Base-by-base conservation (phyloP, 2,797 vertebrate species). In the Spinus pinus region DNA sequence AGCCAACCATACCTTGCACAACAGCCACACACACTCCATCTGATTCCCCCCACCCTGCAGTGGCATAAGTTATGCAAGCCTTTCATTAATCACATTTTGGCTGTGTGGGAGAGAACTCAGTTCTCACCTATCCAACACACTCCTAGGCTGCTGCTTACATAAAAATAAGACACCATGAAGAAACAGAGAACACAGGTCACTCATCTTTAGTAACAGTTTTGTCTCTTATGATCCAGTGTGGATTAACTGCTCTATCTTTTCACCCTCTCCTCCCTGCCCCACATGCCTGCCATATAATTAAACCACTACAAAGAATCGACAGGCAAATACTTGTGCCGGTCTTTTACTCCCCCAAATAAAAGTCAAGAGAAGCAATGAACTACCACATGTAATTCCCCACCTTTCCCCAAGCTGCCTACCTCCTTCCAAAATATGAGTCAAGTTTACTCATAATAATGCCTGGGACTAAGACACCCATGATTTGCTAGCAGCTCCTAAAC, bases 51-150 rank as follows among this genome's bases (percentile, higher is more conserved):
- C 3, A 1, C 31, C 12, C 12, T 42, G 41, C 67, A 77, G 78
- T 28, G 77, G 64, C 25, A 3, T 10, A 50, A 66, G 67, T 96
- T 97, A 73, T n/a, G 90, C 94, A 97, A 96, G 74, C 12, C 53
- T 77, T 95, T 50, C 60, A 91, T 94, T 86, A 82, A 95, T 91
- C 86, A 88, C 37, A 60, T 82, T 95, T 93, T 70, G 72, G 78
- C 71, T 84, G 93, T 6, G 70, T 93, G 88, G 93, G 89, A 97
- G 88, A 94, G 86, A 94, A 73, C 79, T 90, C 0, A 0, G 49
- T 75, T 93, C 92, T 95, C 89, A 92, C 93, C 94, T 89, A 95
- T 75, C 87, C 93, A 94, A 85, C 90, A 78, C 70, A 78, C 90
- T 96, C 88, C 94, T 44, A 95, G 94, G 58, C 62, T 27, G 56